Evolutionary conservation across 1,140 invertebrate species (phyloP), one percentile per base, ranked within the genome.

Genomic region (Pseudomyrmex gracilis): DNA sequence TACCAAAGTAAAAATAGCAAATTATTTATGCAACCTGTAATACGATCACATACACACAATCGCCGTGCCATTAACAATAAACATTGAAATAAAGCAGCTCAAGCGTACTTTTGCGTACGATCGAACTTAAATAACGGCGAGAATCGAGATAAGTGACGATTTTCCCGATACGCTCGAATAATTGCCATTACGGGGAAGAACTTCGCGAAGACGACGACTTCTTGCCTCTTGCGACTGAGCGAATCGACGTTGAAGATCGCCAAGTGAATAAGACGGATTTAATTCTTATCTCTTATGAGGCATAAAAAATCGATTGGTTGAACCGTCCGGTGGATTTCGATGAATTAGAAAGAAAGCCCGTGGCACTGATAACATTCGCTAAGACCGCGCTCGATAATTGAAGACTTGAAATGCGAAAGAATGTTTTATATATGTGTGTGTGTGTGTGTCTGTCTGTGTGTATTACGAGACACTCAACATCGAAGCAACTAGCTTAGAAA

Each of bases 331-430:
- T 34, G n/a, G 58, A 74, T 63, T 61, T 45, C 43, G 45, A n/a
- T 49, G 73, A 63, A 77, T 77, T 55, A 77, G 17, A 66, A 24
- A 45, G 34, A 77, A 77, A 77, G 17, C 47, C 12, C 24, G 24
- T 13, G 15, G 24, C 47, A 10, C 47, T 77, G 73, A 77, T 77
- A 77, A 77, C 61, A 17, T 34, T 24, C 47, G 47, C 24, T 15
- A 49, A 66, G 24, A 43, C 47, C 20, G 49, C 17, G 47, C 17
- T 77, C 73, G 64, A 67, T 77, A 67, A 77, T 77, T 77, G 47
- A 76, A 66, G 73, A 66, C 60, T 76, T 76, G 60, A 67, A 77
- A 77, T 53, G 47, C 47, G 61, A 66, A 77, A 66, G 47, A 66
- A 66, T 24, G n/a, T 24, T 53, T 2, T n/a, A n/a, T n/a, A n/a